phyloP scores from a whole-genome alignment of 2,797 vertebrate species.

The Mareca strepera region DNA sequence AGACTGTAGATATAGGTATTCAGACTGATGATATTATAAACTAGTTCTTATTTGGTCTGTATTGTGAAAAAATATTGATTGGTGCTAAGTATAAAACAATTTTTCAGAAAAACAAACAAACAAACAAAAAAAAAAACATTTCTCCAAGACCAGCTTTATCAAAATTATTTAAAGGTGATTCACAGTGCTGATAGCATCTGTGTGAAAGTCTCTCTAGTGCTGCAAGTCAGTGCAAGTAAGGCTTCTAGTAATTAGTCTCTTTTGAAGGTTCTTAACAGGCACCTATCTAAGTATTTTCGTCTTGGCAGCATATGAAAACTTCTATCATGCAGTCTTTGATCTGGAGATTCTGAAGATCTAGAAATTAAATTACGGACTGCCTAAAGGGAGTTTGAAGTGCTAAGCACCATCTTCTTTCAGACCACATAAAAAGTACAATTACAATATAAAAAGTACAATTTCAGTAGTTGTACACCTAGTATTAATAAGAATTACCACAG shows the following conservation, averaged over 20 bases:
- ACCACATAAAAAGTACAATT: not conserved
- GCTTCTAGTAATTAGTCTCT: constrained; percentile 12
- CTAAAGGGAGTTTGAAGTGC: not conserved
- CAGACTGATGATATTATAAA: not conserved
- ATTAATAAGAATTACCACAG: not conserved
- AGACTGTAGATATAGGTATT: not conserved
- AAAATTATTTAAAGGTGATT: not conserved
- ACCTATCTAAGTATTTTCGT: constrained; percentile 8
- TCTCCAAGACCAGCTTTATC: not conserved
- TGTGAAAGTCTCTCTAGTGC: not conserved
- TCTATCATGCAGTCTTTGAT: constrained; percentile 1
- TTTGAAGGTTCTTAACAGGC: constrained; percentile 18
- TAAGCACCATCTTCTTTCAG: not conserved
- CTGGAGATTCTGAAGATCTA: not conserved
- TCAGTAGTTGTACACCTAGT: not conserved
- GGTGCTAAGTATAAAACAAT: not conserved
- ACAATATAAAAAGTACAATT: not conserved
- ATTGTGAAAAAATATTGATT: not conserved
- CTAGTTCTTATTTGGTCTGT: not conserved
- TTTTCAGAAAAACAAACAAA: not conserved
- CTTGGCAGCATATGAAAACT: not conserved
- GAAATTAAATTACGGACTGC: constrained; percentile 5
- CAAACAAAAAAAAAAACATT: not conserved
- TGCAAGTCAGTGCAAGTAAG: not conserved
- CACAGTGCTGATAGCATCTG: not conserved